phyloP scores from a whole-genome alignment of 2,797 vertebrate genomes.

The Pantherophis vulpinus region DNA sequence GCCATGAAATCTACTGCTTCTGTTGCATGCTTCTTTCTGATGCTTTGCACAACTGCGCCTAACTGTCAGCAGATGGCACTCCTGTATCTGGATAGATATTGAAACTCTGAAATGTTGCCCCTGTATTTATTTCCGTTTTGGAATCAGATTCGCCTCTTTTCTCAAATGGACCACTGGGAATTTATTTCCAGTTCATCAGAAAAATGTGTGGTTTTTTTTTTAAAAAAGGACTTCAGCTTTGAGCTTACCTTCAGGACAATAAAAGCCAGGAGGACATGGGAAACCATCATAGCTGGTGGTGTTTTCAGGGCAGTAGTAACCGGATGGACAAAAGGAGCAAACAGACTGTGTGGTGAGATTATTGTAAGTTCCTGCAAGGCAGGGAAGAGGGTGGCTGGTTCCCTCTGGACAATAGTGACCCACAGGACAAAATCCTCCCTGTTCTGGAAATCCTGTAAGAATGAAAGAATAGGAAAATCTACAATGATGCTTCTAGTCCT shows the following conservation, averaged over 20 bases:
- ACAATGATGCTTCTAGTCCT: not conserved
- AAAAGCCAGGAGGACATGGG: constrained; percentile 88
- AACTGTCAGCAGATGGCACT: constrained; percentile 12
- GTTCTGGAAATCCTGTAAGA: constrained; percentile 49
- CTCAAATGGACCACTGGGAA: not conserved
- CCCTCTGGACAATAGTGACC: constrained; percentile 86
- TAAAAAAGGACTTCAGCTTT: not conserved
- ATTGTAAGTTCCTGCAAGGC: constrained; percentile 84
- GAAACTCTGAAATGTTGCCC: not conserved
- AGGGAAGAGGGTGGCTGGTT: constrained; percentile 74
- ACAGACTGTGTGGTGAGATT: constrained; percentile 79
- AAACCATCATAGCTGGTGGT: constrained; percentile 76
- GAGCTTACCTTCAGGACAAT: constrained; percentile 84
- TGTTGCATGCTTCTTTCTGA: not conserved
- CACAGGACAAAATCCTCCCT: constrained; percentile 79
- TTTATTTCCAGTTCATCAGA: not conserved
- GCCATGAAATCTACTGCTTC: not conserved
- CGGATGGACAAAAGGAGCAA: constrained; percentile 83
- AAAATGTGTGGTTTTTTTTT: not conserved
- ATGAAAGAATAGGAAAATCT: not conserved
- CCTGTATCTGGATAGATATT: not conserved
- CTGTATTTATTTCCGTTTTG: not conserved
- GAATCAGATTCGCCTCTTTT: not conserved
- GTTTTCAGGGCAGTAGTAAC: constrained; percentile 88
- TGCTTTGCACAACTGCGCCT: not conserved